Evolutionary conservation across 2,888 invertebrate species (phyloP).

Genomic region (Synanthedon andrenaeformis): DNA sequence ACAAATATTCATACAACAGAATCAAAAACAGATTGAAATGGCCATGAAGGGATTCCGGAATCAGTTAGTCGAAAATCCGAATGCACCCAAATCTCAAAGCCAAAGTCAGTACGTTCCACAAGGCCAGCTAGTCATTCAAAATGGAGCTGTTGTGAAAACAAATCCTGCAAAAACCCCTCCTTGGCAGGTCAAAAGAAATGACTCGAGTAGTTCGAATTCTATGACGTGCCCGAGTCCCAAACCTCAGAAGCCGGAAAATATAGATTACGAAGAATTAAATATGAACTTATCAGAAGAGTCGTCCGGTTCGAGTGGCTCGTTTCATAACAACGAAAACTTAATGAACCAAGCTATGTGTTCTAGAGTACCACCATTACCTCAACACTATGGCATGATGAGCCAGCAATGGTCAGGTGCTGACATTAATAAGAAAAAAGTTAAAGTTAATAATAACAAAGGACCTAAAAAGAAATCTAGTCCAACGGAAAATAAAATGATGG

Average conservation of each 20-base stretch:
- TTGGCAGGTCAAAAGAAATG: constrained; percentile 67
- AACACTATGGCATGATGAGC: constrained; percentile 67
- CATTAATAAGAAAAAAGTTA: constrained; percentile 65
- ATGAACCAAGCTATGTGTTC: constrained; percentile 71
- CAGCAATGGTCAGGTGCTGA: constrained; percentile 59
- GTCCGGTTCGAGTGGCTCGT: constrained; percentile 36
- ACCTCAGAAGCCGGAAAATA: constrained; percentile 39
- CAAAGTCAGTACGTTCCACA: constrained; percentile 47
- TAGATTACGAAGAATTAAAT: constrained; percentile 47
- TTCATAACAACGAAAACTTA: constrained; percentile 38
- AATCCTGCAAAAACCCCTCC: constrained; percentile 70
- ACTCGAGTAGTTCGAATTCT: constrained; percentile 27
- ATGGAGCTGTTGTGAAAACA: constrained; percentile 61
- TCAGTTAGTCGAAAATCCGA: constrained; percentile 43
- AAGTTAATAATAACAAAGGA: constrained; percentile 60
- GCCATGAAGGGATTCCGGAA: constrained; percentile 62
- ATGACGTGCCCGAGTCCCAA: constrained; percentile 47
- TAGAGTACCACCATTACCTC: constrained; percentile 79
- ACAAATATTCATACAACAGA: constrained; percentile 68
- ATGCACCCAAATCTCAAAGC: constrained; percentile 33
- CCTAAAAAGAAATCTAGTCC: constrained; percentile 59
- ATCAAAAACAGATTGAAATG: constrained; percentile 66
- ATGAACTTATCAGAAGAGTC: constrained; percentile 49
- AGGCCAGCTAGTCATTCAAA: constrained; percentile 57
- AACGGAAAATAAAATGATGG: constrained; percentile 36